Evolutionary conservation across 2,888 invertebrate species (phyloP).

Genomic region (Blastobasis adustella): DNA sequence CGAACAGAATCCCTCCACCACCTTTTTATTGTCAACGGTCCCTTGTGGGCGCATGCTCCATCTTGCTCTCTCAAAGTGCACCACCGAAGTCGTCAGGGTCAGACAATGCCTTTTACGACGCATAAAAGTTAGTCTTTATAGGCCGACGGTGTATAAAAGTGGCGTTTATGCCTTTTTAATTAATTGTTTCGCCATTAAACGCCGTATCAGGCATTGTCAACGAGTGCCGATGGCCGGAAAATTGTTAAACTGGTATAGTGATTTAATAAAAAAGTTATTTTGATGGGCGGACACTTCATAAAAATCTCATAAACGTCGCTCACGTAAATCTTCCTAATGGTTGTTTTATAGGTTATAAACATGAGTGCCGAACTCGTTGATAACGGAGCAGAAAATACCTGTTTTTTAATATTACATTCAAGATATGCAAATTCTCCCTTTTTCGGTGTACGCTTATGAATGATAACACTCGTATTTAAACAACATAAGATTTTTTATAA

Average conservation of each 20-base stretch:
- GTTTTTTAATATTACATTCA: no score
- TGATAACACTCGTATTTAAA: no score
- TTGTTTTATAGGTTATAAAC: neutral
- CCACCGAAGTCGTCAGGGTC: slow-evolving; percentile 56
- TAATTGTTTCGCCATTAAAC: slow-evolving; percentile 70
- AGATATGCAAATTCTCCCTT: no score
- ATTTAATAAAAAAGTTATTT: slow-evolving; percentile 65
- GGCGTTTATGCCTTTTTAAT: slow-evolving; percentile 73
- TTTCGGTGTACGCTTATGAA: no score
- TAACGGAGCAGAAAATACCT: no score
- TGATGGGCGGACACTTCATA: slow-evolving; percentile 32
- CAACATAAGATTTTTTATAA: no score
- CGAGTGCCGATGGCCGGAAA: slow-evolving; percentile 59
- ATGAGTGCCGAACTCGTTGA: no score
- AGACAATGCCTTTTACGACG: slow-evolving; percentile 74
- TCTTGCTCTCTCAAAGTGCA: slow-evolving; percentile 32
- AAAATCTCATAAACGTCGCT: slow-evolving; percentile 51
- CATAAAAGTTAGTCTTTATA: slow-evolving; percentile 76
- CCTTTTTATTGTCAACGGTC: no score
- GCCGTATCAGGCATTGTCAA: slow-evolving; percentile 61
- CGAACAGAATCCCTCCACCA: no score
- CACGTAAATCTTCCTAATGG: slow-evolving; percentile 12
- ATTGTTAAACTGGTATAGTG: slow-evolving; percentile 60
- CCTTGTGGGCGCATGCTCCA: slow-evolving; percentile 27
- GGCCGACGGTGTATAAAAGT: slow-evolving; percentile 69